Evolutionary conservation across 1,140 invertebrate species (phyloP), one percentile per base, ranked within the genome.

Genomic region (Drosophila fuyamai): DNA sequence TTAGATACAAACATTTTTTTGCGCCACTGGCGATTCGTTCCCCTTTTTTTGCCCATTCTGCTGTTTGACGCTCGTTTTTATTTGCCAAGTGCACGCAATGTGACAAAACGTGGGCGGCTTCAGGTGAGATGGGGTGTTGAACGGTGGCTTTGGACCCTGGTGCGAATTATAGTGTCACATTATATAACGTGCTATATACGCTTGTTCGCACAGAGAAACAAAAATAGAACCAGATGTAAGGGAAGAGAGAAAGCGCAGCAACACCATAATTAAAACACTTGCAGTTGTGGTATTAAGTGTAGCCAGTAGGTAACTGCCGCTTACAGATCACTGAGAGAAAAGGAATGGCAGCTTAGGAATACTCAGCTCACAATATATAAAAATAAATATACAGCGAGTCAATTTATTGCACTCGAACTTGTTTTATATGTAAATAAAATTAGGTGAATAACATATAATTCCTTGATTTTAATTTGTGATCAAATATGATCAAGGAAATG

Each of bases 11-110:
- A 82, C 79, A 88, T 81, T 86, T 18, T 7, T 76, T 81, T 72
- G 48, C 78, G 66, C 61, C 70, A 57, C 58, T 65, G 61, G 78
- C 82, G 63, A 56, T 75, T 78, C 56, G 41, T 48, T 55, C 36
- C 41, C 40, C 43, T 8, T 35, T 48, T 48, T 44, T 23, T 38
- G 9, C 23, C 29, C 40, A 53, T 54, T 16, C 12, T 13, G 1
- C 10, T 32, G 36, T 40, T 73, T 56, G 40, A 50, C 55, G 63
- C 59, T 55, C 38, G 65, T 66, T 75, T 86, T 88, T 89, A 88
- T 88, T 88, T 79, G 76, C 76, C 67, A 88, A 83, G 79, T 88
- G 76, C 83, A 89, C 83, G 83, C 76, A 88, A 85, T 85, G 75
- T 85, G 82, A 88, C 81, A 85, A 65, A 78, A 70, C 36, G 65